Evolutionary conservation across 2,888 invertebrate genomes (phyloP).

Genomic region (Eupithecia subumbrata): DNA sequence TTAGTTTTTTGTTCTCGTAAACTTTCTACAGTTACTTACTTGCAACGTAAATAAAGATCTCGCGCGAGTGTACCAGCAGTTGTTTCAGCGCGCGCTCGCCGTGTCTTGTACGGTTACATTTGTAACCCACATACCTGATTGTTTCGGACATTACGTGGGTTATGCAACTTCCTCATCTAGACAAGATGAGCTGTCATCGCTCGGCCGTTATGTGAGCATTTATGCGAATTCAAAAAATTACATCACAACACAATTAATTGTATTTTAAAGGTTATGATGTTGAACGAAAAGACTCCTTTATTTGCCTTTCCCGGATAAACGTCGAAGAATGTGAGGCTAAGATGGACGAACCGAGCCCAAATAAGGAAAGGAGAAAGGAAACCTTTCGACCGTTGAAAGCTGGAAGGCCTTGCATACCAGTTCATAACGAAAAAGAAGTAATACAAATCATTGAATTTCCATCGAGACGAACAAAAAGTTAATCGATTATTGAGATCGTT

Average conservation of each 20-base stretch:
- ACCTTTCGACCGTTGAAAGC: neutral
- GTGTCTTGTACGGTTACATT: neutral
- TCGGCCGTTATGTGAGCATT: neutral
- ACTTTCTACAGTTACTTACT: neutral
- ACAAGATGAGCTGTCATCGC: constrained; percentile 22
- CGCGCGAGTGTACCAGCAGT: neutral
- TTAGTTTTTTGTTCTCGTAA: neutral
- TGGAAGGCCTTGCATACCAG: neutral
- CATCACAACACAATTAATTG: neutral
- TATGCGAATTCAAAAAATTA: constrained; percentile 6
- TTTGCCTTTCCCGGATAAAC: neutral
- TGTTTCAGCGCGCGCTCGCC: constrained; percentile 17
- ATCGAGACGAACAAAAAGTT: neutral
- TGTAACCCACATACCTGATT: constrained; percentile 42
- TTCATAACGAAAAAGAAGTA: neutral
- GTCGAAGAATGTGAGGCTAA: neutral
- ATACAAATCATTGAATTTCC: constrained; percentile 4
- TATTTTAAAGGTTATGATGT: neutral
- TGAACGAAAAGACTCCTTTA: neutral
- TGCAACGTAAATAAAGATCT: constrained; percentile 7
- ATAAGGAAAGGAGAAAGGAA: constrained; percentile 1
- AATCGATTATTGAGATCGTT: constrained; percentile 1
- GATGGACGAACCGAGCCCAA: neutral
- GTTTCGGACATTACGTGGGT: constrained; percentile 29
- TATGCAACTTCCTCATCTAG: constrained; percentile 40